A percentile compares a stretch with the other conserved stretches of the same genome.
Evolutionary conservation across 2,113 vertebrate species (phyloP).

Genomic region (Protomyctophum bolini): DNA sequence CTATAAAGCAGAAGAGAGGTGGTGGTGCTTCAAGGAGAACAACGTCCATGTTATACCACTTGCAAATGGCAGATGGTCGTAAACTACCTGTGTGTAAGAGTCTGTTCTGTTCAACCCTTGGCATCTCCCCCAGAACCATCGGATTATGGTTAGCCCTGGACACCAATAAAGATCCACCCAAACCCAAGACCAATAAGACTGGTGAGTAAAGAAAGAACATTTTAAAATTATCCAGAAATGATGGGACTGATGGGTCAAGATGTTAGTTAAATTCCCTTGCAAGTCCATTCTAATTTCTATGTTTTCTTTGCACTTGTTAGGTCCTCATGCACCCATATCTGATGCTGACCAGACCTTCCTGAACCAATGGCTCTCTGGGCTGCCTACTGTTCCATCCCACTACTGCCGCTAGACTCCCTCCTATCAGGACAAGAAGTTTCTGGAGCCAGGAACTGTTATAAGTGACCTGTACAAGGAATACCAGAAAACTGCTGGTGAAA

Average conservation of each 20-base stretch:
- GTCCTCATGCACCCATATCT: no score
- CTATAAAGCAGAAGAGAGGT: constrained; percentile 16
- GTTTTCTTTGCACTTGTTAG: no score
- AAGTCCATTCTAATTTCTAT: no score
- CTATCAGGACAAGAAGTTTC: constrained; percentile 13
- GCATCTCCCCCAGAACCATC: constrained; percentile 15
- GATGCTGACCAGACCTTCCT: constrained; percentile 15
- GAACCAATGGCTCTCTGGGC: constrained; percentile 10
- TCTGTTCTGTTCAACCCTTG: constrained; percentile 18
- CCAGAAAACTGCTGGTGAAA: constrained; percentile 8
- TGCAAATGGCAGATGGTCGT: constrained; percentile 13
- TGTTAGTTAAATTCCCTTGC: no score
- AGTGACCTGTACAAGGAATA: constrained; percentile 11
- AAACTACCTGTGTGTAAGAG: constrained; percentile 21
- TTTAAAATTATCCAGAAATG: no score
- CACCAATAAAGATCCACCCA: constrained; percentile 4
- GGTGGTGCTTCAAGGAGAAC: constrained; percentile 5
- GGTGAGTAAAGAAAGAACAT: no score
- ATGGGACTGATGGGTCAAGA: no score
- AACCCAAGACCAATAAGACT: constrained; percentile 24
- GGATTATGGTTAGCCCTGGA: constrained; percentile 5
- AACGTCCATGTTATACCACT: constrained; percentile 1
- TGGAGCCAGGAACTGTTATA: constrained; percentile 10
- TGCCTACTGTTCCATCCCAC: constrained; percentile 6
- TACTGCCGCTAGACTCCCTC: constrained; percentile 11